Base-by-base conservation (phyloP, 2,113 vertebrate genomes). In the Eudorcas thomsonii region DNA sequence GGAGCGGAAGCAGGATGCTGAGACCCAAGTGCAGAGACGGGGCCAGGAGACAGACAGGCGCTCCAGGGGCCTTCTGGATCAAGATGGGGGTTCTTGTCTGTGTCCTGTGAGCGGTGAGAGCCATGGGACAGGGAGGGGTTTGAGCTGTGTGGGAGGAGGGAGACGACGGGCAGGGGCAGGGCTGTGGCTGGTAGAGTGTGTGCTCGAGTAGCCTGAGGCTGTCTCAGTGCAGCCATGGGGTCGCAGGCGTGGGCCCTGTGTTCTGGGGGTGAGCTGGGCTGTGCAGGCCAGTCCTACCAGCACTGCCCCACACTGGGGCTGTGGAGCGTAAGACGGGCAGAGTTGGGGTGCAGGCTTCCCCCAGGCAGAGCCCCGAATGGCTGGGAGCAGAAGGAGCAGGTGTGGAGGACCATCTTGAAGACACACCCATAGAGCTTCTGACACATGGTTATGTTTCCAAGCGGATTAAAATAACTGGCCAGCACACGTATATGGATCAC, bases 201-300 rank as follows among this genome's bases (percentile, higher is more conserved):
- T 4, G 0, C 57, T 71, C 0, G 11, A 3, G 45, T 15, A 52
- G 60, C 52, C 14, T 21, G 17, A 25, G 39, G 30, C 28, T 0
- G 1, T 59, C 54, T 60, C 25, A 6, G 2, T 2, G 62, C 33
- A 10, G 13, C 78, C 3, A 0, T 60, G 50, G 23, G 54, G 43
- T 17, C n/a, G 7, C 25, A 10, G 23, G 25, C 5, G 0, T 67
- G 84, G 14, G 33, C 10, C 12, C 19, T 2, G n/a, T 62, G 62
- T 19, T 50, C 11, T 12, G 30, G 55, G 30, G 6, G 9, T 12
- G 9, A n/a, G 36, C 36, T n/a, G 28, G 50, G 52, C 52, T 3
- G 39, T 2, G 1, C 59, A 43, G 64, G n/a, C 54, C 3, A 6
- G 55, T 9, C 1, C n/a, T 23, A 4, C 11, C 30, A 57, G 92